Evolutionary conservation across 2,113 vertebrate genomes (phyloP).

Genomic region (Carettochelys insculpta): DNA sequence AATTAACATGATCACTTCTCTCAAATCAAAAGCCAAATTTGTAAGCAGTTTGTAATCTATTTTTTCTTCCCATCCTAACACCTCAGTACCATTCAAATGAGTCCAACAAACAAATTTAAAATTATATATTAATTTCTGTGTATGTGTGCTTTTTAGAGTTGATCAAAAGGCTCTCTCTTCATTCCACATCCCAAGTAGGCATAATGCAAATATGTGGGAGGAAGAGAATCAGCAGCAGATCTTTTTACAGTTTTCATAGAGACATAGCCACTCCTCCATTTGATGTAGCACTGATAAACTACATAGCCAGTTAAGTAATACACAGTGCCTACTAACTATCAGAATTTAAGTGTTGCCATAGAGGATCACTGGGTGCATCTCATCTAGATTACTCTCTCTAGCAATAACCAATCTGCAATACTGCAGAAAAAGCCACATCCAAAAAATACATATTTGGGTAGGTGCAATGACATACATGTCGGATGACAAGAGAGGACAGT

Average conservation of each 20-base stretch:
- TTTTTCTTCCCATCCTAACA: constrained; percentile 38
- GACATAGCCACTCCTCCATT: not conserved
- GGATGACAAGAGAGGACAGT: not conserved
- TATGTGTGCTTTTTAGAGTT: not conserved
- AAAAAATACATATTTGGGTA: not conserved
- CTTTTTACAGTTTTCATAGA: not conserved
- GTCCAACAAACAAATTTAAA: constrained; percentile 3
- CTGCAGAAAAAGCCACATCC: accelerated
- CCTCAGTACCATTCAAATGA: constrained; percentile 8
- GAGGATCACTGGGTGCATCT: not conserved
- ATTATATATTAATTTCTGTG: no score
- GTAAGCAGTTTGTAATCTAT: not conserved
- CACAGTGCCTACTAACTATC: not conserved
- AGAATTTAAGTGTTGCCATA: not conserved
- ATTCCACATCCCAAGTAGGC: not conserved
- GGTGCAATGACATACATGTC: not conserved
- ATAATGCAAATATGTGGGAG: not conserved
- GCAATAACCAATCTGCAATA: not conserved
- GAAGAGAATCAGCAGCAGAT: not conserved
- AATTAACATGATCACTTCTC: not conserved
- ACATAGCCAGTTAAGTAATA: not conserved
- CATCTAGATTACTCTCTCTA: not conserved
- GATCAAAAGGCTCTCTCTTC: not conserved
- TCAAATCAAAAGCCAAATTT: constrained; percentile 39
- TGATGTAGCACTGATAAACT: not conserved